A percentile compares a stretch with the other conserved stretches of the same genome.
Evolutionary conservation across 2,797 vertebrate genomes (phyloP).

Genomic region (Notamacropus eugenii): DNA sequence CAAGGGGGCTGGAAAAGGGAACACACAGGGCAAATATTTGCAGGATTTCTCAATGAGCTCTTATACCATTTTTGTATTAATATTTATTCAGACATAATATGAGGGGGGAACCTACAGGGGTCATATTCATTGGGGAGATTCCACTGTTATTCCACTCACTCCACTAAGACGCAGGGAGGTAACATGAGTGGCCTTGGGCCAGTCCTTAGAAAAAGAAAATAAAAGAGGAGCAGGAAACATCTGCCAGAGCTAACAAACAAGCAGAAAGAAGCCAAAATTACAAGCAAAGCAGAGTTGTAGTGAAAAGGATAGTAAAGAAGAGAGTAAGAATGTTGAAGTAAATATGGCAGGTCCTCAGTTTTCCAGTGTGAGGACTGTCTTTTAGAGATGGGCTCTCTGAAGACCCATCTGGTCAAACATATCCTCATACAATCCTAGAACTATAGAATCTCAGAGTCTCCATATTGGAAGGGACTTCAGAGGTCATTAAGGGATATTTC

Average conservation of each 20-base stretch:
- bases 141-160: constrained; percentile 39
- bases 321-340: neutral
- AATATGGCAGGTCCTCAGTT: neutral
- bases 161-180: constrained; percentile 12
- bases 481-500: neutral
- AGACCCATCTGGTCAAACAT: neutral
- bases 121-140: constrained; percentile 74
- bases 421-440: neutral
- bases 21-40: constrained; percentile 76
- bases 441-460: neutral
- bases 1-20: constrained; percentile 68
- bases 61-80: constrained; percentile 77
- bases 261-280: neutral
- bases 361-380: neutral
- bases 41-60: constrained; percentile 75
- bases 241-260: neutral
- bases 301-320: neutral
- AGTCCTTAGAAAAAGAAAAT: constrained; percentile 2
- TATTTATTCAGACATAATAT: constrained; percentile 78
- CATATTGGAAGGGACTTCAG: neutral
- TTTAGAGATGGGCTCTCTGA: neutral
- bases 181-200: constrained; percentile 1
- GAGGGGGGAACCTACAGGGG: constrained; percentile 72
- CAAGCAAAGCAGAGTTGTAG: neutral
- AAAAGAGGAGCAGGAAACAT: neutral